Evolutionary conservation across 2,797 vertebrate species (phyloP).

Genomic region (Dromococcyx pavoninus): DNA sequence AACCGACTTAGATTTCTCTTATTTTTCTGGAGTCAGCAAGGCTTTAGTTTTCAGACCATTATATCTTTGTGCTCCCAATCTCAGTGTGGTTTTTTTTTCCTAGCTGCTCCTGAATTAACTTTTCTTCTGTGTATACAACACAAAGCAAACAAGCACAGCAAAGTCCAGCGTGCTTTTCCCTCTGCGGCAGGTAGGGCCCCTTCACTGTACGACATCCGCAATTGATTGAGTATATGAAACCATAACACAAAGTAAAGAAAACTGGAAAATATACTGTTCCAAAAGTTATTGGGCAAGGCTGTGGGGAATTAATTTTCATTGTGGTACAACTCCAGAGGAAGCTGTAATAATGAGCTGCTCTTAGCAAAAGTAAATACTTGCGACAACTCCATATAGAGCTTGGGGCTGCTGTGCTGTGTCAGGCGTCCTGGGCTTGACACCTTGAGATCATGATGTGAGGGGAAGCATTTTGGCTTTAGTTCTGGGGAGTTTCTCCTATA

Average conservation of each 20-base stretch:
- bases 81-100: neutral
- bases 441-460: fast-evolving
- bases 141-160: conserved; percentile 51
- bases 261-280: neutral
- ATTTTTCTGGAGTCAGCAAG: conserved; percentile 3
- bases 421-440: neutral
- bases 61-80: neutral
- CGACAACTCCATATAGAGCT: neutral
- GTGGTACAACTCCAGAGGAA: neutral
- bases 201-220: neutral
- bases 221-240: neutral
- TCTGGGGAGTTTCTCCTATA: neutral
- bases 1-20: neutral
- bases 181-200: neutral
- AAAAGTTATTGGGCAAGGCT: conserved; percentile 23
- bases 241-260: conserved; percentile 43
- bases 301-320: neutral
- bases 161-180: neutral
- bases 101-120: conserved; percentile 31
- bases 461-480: neutral
- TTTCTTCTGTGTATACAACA: conserved; percentile 31
- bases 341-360: conserved; percentile 17
- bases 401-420: fast-evolving
- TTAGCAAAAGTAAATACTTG: conserved; percentile 32
- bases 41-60: conserved; percentile 3